Evolutionary conservation across 2,888 invertebrate species (phyloP).

Genomic region (Leucozona laternaria): DNA sequence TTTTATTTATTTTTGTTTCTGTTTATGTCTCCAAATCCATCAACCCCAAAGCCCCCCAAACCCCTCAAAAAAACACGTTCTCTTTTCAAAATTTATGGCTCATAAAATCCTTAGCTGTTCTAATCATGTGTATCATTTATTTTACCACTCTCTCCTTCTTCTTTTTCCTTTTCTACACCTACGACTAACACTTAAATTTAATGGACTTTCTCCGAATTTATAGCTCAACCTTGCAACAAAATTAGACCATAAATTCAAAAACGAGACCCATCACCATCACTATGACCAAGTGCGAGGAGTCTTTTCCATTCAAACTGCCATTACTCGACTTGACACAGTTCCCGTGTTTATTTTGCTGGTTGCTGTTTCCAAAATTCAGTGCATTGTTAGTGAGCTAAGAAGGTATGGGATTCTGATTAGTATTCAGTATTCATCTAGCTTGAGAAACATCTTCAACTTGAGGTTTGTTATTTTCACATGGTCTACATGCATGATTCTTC

Average conservation of each 20-base stretch:
- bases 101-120: slow-evolving; percentile 58
- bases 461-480: slow-evolving; percentile 22
- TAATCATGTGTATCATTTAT: slow-evolving; percentile 65
- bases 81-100: slow-evolving; percentile 49
- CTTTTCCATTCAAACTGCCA: slow-evolving; percentile 30
- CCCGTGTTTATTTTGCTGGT: slow-evolving; percentile 28
- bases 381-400: slow-evolving; percentile 7
- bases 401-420: slow-evolving; percentile 29
- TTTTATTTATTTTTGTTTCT: not conserved
- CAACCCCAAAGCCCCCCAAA: not conserved
- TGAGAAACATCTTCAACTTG: not conserved
- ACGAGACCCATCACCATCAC: not conserved
- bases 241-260: slow-evolving; percentile 26
- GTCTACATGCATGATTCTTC: slow-evolving; percentile 42
- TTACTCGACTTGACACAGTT: slow-evolving; percentile 56
- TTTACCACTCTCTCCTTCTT: slow-evolving; percentile 28
- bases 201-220: slow-evolving; percentile 73
- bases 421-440: slow-evolving; percentile 58
- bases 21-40: not conserved
- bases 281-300: slow-evolving; percentile 13
- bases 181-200: slow-evolving; percentile 68
- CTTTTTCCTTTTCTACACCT: slow-evolving; percentile 43
- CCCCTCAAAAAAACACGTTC: slow-evolving; percentile 9
- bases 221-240: slow-evolving; percentile 42
- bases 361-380: slow-evolving; percentile 26